These are phyloP conservation scores for Xerus inauris DNA, from an alignment of 2,113 vertebrate species.

Conservation along the genomic window DNA sequence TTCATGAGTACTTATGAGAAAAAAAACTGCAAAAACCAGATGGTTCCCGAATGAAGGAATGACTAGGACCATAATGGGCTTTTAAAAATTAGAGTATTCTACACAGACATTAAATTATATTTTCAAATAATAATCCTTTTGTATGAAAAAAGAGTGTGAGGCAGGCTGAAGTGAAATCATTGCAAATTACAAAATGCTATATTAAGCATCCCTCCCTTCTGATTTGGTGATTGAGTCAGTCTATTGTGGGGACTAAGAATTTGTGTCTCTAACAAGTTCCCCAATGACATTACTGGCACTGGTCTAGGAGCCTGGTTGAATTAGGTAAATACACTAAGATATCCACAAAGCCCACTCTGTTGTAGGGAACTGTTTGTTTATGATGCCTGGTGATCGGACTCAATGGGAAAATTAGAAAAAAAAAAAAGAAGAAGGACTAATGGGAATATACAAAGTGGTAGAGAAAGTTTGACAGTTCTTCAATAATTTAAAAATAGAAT, in stretches of 20 bases:
- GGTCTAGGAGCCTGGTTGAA: not conserved
- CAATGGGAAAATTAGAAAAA: too few relatives aligned
- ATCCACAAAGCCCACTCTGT: not conserved
- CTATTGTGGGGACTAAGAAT: too few relatives aligned
- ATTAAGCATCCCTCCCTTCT: not conserved
- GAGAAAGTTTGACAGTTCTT: not conserved
- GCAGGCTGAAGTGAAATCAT: not conserved
- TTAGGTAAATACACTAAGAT: too few relatives aligned
- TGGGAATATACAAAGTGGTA: not conserved
- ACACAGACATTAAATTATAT: not conserved
- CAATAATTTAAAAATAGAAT: not conserved
- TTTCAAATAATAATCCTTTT: not conserved
- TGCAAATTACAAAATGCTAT: not conserved
- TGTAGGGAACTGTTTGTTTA: not conserved
- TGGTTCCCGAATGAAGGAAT: too few relatives aligned
- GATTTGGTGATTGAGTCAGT: not conserved
- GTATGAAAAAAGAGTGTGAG: rapidly evolving
- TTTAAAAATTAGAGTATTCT: not conserved
- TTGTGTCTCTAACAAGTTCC: not conserved
- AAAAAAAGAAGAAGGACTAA: rapidly evolving
- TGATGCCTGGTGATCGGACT: rapidly evolving
- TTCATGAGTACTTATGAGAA: not conserved
- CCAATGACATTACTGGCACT: too few relatives aligned
- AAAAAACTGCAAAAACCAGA: not conserved
- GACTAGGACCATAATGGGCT: too few relatives aligned